Base-by-base conservation (phyloP, 2,797 vertebrate genomes). In the Neosilurus hyrtlii region DNA sequence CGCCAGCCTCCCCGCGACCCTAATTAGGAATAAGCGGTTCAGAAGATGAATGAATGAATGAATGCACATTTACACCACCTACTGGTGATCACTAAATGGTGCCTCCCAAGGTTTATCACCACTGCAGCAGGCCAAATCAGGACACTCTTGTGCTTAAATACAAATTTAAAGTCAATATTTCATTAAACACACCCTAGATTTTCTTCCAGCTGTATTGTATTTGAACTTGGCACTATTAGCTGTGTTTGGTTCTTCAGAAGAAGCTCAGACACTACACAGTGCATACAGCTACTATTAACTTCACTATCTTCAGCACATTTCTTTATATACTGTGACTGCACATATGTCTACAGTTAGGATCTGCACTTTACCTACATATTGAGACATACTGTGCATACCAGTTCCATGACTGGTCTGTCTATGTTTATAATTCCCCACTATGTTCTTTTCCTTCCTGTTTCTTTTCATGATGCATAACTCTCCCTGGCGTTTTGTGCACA, bases 61-160 rank as follows among this genome's bases (percentile, higher is more conserved):
- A n/a, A 77, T 72, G 68, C 74, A 18, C 37, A 74, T 62, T 52
- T 78, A 43, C 82, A 56, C 85, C 85, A 84, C 59, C 82, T 86
- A 82, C 79, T 86, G 85, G 82, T 82, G 49, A 74, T 62, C n/a
- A 65, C 4, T 65, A 30, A 65, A 43, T 52, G 0, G n/a, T 52
- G 9, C 61, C 18, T 59, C 4, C 3, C n/a, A 63, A 61, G 6
- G 7, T 9, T 35, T 57, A 15, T 72, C n/a, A 9, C 49, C 3
- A 16, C 8, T 73, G 10, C 51, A 56, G 20, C 54, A 49, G 43
- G 16, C 20, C 74, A 49, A 56, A 56, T 18, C 24, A 0, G 22
- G 11, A 30, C 52, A 30, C 49, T 1, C 22, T n/a, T 24, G 7
- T 18, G 51, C 9, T 14, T 16, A 12, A 75, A 61, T 26, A 62